phyloP scores from a whole-genome alignment of 2,888 invertebrate species.

The Esperia sulphurella region DNA sequence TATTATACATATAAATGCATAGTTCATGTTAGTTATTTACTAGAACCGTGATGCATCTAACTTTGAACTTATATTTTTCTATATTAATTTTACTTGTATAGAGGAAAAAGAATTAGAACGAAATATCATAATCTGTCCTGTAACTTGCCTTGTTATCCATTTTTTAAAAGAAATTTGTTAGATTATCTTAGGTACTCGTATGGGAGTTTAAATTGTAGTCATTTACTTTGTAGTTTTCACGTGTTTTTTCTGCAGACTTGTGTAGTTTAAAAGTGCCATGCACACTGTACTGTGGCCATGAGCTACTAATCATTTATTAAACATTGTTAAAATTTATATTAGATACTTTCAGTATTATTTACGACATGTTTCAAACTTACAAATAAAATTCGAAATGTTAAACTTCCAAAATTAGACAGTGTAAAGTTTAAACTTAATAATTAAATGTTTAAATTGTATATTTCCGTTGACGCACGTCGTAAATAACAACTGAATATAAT shows the following conservation, averaged over 20 bases:
- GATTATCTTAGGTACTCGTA: background rate
- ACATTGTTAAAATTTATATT: conserved; percentile 22
- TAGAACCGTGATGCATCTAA: background rate
- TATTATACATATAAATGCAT: conserved; percentile 4
- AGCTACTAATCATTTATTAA: conserved; percentile 21
- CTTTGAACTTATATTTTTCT: conserved; percentile 6
- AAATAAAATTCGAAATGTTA: background rate
- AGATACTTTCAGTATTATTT: conserved; percentile 20
- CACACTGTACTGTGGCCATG: conserved; percentile 20
- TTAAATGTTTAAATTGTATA: background rate
- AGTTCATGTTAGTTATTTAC: conserved; percentile 1
- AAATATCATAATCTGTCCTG: conserved; percentile 20
- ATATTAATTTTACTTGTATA: background rate
- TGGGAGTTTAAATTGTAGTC: background rate
- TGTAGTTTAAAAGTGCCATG: conserved; percentile 34
- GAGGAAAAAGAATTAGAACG: conserved; percentile 5
- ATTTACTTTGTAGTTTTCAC: conserved; percentile 15
- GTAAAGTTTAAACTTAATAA: background rate
- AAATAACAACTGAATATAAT: conserved; percentile 9
- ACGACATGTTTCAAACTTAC: conserved; percentile 11
- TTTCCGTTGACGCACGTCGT: conserved; percentile 1
- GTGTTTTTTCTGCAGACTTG: conserved; percentile 2
- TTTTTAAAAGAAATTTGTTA: conserved; percentile 9
- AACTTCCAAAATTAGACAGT: background rate
- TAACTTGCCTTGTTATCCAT: conserved; percentile 31